These are phyloP conservation scores for Pollimyrus isidori DNA, from an alignment of 2,113 vertebrate genomes.

Conservation along the genomic window DNA sequence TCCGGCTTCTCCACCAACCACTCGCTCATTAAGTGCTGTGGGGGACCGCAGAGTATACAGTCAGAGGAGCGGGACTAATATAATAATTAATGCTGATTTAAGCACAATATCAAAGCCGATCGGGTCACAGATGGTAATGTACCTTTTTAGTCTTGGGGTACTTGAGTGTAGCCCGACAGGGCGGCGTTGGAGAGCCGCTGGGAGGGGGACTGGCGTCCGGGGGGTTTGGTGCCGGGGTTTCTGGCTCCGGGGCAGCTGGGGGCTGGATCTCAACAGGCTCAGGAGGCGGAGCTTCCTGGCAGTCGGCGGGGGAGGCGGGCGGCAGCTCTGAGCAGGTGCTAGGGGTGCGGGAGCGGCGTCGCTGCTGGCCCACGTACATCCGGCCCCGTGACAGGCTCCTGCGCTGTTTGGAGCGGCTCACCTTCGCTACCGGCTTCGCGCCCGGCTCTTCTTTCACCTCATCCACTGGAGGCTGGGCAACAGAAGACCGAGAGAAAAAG, in stretches of 20 bases:
- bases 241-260: conserved; percentile 63
- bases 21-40: conserved; percentile 96
- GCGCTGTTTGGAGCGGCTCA: conserved; percentile 82
- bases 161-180: conserved; percentile 72
- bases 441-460: conserved; percentile 82
- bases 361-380: conserved; percentile 94
- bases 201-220: conserved; percentile 62
- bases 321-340: conserved; percentile 88
- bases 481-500: neutral
- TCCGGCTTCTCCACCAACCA: conserved; percentile 94
- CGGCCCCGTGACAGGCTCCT: conserved; percentile 93
- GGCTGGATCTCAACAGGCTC: conserved; percentile 73
- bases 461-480: conserved; percentile 63
- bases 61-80: conserved; percentile 92
- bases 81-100: conserved; percentile 80
- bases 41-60: conserved; percentile 53
- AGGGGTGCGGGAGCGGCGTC: conserved; percentile 85
- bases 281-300: conserved; percentile 54
- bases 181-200: conserved; percentile 78
- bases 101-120: neutral
- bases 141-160: conserved; percentile 99
- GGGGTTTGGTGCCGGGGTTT: conserved; percentile 52
- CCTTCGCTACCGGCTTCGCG: conserved; percentile 71
- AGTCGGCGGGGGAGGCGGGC: conserved; percentile 76
- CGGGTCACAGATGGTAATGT: neutral